phyloP scores from a whole-genome alignment of 2,113 vertebrate genomes.

The Hippoglossus stenolepis region DNA sequence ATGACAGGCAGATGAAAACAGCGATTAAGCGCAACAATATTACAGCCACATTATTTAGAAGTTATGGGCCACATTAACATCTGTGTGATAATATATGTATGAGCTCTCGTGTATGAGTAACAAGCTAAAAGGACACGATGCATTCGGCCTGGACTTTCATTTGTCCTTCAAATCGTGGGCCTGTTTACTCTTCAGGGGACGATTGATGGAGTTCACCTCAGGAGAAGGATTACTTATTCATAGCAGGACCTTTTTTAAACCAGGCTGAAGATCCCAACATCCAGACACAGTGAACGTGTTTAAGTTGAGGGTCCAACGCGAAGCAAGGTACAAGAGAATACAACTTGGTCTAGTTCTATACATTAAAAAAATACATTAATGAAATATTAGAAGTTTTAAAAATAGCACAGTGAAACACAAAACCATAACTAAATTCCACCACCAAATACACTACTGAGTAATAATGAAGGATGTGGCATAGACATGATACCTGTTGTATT shows the following conservation, averaged over 20 bases:
- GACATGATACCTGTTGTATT: too few relatives aligned
- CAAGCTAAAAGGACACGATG: slow-evolving; percentile 36
- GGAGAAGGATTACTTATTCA: slow-evolving; percentile 43
- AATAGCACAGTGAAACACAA: too few relatives aligned
- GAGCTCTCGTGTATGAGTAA: slow-evolving; percentile 55
- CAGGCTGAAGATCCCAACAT: background rate
- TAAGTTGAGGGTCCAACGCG: too few relatives aligned
- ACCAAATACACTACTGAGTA: too few relatives aligned
- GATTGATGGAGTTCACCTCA: slow-evolving; percentile 62
- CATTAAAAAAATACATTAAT: too few relatives aligned
- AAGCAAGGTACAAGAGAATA: too few relatives aligned
- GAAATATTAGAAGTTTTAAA: too few relatives aligned
- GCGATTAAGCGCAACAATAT: slow-evolving; percentile 32
- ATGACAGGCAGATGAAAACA: slow-evolving; percentile 48
- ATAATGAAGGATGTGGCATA: too few relatives aligned
- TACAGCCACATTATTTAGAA: slow-evolving; percentile 42
- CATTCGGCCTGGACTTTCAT: slow-evolving; percentile 45
- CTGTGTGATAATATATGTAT: slow-evolving; percentile 54
- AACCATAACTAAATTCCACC: too few relatives aligned
- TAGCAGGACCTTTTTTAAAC: slow-evolving; percentile 14
- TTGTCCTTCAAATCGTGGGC: slow-evolving; percentile 62
- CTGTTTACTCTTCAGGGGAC: slow-evolving; percentile 51
- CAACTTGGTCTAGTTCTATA: too few relatives aligned
- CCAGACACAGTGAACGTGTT: too few relatives aligned
- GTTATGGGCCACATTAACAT: slow-evolving; percentile 43